Percentiles rank a stretch among this genome's conserved stretches.
Evolutionary conservation across 1,140 invertebrate genomes (phyloP).

Genomic region (Penaeus indicus): DNA sequence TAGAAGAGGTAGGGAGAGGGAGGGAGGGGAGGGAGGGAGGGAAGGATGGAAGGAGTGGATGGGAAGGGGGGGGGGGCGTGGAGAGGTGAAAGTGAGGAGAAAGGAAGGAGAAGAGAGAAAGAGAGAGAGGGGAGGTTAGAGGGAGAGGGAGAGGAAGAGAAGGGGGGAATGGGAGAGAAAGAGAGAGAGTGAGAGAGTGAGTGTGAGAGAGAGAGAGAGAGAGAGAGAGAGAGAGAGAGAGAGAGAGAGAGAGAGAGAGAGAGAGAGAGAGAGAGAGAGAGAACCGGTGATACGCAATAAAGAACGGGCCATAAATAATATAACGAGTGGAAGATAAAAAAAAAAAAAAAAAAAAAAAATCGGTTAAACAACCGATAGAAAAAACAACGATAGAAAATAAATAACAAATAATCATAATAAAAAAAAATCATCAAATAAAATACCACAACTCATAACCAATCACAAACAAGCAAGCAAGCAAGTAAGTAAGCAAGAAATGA

Average conservation of each 20-base stretch:
- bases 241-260: not conserved
- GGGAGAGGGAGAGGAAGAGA: not conserved
- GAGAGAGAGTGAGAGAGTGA: not conserved
- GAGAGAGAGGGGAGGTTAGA: not conserved
- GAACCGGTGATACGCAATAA: not conserved
- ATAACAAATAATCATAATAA: no score
- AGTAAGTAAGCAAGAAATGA: no score
- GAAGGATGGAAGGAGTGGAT: not conserved
- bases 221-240: not conserved
- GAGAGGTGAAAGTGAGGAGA: not conserved
- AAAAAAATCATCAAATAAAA: no score
- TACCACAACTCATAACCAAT: no score
- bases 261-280: constrained; percentile 34
- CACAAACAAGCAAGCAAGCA: no score
- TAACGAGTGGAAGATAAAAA: no score
- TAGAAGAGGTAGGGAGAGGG: no score
- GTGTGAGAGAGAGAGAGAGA: not conserved
- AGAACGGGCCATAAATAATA: no score
- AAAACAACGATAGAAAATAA: no score
- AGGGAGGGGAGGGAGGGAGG: no score
- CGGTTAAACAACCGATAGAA: no score
- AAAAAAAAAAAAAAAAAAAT: no score
- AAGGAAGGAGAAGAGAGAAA: not conserved
- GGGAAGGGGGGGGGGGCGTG: not conserved
- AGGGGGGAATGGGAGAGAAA: not conserved